Conservation (phyloP, 2,113 vertebrate genomes). For the Raja brachyura region DNA sequence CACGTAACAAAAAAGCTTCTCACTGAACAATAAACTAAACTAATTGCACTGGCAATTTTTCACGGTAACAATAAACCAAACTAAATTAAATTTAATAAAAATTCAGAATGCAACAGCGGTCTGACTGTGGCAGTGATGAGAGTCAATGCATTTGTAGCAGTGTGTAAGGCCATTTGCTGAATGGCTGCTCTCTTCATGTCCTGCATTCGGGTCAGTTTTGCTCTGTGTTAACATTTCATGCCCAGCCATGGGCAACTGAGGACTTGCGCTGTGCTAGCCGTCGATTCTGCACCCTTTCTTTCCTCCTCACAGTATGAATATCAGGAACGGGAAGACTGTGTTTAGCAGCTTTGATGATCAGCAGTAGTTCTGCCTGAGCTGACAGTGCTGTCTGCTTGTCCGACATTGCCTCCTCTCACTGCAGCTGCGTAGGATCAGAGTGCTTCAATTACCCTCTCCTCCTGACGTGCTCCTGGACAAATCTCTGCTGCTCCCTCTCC, state of each 20-base stretch:
- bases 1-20: too few relatives aligned
- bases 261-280: neutral
- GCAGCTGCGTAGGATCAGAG: neutral
- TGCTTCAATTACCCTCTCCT: neutral
- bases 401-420: neutral
- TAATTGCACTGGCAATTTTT: too few relatives aligned
- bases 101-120: neutral
- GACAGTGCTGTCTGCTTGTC: neutral
- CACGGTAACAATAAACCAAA: too few relatives aligned
- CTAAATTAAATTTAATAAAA: too few relatives aligned
- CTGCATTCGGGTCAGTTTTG: too few relatives aligned
- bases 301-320: neutral
- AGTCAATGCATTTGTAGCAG: neutral
- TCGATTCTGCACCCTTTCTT: neutral
- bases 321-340: neutral
- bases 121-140: neutral
- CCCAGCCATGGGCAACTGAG: neutral
- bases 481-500: neutral
- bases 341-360: neutral
- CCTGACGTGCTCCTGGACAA: neutral
- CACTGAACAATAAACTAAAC: too few relatives aligned
- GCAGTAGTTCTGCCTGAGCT: neutral
- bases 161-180: neutral
- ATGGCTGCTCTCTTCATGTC: neutral
- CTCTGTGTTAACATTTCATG: too few relatives aligned